Percentiles rank a stretch among this genome's conserved stretches.
Evolutionary conservation across 64 coral and sea anemone species (phyloP).

Genomic region (Pocillopora damicornis): DNA sequence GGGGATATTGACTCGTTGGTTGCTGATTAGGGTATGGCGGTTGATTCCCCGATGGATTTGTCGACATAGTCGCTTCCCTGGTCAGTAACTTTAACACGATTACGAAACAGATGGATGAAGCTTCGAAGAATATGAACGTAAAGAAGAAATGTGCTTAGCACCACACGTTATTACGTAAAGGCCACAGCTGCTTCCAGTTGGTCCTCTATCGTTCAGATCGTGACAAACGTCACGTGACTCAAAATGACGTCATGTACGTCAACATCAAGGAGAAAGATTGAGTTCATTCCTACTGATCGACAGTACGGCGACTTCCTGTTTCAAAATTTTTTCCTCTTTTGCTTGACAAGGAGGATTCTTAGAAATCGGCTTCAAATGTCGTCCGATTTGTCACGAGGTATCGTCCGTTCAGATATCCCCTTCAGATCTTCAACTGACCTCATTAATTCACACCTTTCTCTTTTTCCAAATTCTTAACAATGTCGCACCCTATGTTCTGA

Average conservation of each 20-base stretch:
- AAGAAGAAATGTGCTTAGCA: neutral
- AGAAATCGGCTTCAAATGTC: too few relatives aligned
- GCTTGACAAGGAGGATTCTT: too few relatives aligned
- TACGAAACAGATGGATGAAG: neutral
- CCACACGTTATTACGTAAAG: neutral
- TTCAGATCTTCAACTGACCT: too few relatives aligned
- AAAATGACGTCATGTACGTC: neutral
- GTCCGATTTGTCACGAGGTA: too few relatives aligned
- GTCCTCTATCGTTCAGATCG: neutral
- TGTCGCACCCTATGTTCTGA: too few relatives aligned
- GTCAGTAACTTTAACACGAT: neutral
- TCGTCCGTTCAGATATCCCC: too few relatives aligned
- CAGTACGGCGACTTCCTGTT: neutral
- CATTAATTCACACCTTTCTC: too few relatives aligned
- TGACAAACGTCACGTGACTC: slow-evolving; percentile 14
- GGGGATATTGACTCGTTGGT: neutral
- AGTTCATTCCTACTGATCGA: neutral
- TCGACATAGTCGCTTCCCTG: neutral
- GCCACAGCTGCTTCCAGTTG: too few relatives aligned
- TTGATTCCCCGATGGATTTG: slow-evolving; percentile 7
- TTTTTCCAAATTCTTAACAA: too few relatives aligned
- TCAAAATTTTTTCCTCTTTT: too few relatives aligned
- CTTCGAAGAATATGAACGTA: neutral
- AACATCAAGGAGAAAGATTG: too few relatives aligned
- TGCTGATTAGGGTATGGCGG: neutral